phyloP scores from a whole-genome alignment of 1,140 invertebrate species.

The Leptinotarsa undecemlineata region DNA sequence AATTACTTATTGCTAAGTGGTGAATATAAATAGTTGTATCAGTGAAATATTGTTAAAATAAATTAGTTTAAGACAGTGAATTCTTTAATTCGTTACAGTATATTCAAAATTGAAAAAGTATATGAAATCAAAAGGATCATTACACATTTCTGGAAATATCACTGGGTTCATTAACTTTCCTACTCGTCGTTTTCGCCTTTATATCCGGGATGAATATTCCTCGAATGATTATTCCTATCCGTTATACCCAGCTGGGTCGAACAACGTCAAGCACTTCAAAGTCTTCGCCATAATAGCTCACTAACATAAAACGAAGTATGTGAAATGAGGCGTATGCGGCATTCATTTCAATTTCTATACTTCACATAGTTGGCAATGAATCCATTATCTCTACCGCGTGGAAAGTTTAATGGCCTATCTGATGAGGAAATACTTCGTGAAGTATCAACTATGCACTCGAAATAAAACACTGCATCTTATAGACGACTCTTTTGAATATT shows the following conservation, averaged over 20 bases:
- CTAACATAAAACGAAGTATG: constrained; percentile 2
- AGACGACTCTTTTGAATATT: constrained; percentile 4
- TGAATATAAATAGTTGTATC: too few relatives aligned
- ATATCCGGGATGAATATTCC: too few relatives aligned
- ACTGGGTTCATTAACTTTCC: too few relatives aligned
- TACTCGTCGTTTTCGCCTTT: too few relatives aligned
- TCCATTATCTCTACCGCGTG: constrained; percentile 7
- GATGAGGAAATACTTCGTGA: constrained; percentile 17
- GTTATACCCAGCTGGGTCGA: neutral
- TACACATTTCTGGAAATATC: too few relatives aligned
- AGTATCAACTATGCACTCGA: constrained; percentile 17
- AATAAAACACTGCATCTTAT: neutral
- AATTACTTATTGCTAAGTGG: too few relatives aligned
- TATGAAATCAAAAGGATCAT: too few relatives aligned
- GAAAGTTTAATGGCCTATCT: constrained; percentile 21
- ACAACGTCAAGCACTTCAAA: neutral
- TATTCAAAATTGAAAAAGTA: too few relatives aligned
- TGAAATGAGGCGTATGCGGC: neutral
- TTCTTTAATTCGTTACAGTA: too few relatives aligned
- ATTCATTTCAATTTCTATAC: constrained; percentile 24
- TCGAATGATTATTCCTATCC: too few relatives aligned
- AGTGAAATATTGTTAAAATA: too few relatives aligned
- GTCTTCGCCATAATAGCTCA: neutral
- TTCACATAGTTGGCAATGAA: constrained; percentile 14
- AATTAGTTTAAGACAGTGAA: too few relatives aligned